phyloP scores from a whole-genome alignment of 1,140 invertebrate genomes.

The Drosophila pachea region DNA sequence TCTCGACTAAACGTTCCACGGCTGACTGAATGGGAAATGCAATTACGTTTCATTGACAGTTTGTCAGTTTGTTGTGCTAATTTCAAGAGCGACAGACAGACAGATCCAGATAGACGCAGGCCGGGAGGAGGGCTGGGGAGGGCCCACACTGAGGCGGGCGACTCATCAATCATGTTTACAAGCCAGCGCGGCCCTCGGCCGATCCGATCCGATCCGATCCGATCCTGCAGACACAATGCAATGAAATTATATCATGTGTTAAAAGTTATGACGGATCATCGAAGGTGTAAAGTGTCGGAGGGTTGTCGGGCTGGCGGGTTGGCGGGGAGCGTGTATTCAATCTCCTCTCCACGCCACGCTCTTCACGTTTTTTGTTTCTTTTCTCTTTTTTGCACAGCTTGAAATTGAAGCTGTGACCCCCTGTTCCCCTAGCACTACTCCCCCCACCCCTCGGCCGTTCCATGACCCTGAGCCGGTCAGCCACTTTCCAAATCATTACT shows the following conservation, averaged over 20 bases:
- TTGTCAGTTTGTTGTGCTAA: constrained; percentile 75
- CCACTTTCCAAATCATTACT: constrained; percentile 67
- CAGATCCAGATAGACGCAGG: constrained; percentile 3
- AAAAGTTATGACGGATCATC: constrained; percentile 77
- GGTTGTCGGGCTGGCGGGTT: constrained; percentile 15
- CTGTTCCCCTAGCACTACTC: too few species aligned
- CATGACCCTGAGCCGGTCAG: neutral
- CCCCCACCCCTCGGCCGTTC: neutral
- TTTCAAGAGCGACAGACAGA: constrained; percentile 32
- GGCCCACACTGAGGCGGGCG: neutral
- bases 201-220: constrained; percentile 37
- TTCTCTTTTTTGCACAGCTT: constrained; percentile 67
- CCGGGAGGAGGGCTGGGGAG: constrained; percentile 1
- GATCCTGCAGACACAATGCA: constrained; percentile 68
- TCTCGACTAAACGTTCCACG: neutral
- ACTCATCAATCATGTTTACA: constrained; percentile 69
- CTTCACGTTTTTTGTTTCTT: neutral
- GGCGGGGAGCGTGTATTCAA: constrained; percentile 18
- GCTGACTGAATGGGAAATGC: constrained; percentile 58
- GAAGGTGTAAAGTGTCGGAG: constrained; percentile 71
- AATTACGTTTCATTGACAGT: constrained; percentile 76
- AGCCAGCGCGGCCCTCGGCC: constrained; percentile 4
- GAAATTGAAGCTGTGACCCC: constrained; percentile 52
- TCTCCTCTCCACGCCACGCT: neutral
- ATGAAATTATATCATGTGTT: constrained; percentile 76